Evolutionary conservation across 2,888 invertebrate species (phyloP).

Genomic region (Dexiosoma caninum): DNA sequence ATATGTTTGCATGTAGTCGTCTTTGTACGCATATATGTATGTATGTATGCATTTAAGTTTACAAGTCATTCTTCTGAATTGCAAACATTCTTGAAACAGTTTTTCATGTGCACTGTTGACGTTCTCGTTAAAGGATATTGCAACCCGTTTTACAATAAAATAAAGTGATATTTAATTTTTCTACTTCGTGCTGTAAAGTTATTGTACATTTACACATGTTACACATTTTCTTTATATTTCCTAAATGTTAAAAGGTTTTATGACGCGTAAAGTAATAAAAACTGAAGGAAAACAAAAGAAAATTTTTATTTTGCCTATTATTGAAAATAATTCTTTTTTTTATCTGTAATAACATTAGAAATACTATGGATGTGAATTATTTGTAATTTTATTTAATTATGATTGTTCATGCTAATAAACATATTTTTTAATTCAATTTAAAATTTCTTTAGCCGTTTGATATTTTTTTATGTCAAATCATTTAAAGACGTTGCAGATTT

Average conservation of each 20-base stretch:
- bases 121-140: not conserved
- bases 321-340: no score
- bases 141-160: not conserved
- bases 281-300: not conserved
- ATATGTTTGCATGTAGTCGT: no score
- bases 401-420: no score
- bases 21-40: no score
- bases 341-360: not conserved
- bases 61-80: not conserved
- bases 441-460: no score
- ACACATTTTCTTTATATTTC: not conserved
- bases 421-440: no score
- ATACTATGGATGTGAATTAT: no score
- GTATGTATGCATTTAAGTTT: not conserved
- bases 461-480: no score
- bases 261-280: slow-evolving; percentile 33
- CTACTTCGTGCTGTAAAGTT: not conserved
- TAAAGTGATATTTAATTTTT: not conserved
- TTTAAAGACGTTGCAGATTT: no score
- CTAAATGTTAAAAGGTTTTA: slow-evolving; percentile 37
- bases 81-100: not conserved
- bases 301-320: not conserved
- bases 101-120: not conserved
- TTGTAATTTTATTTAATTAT: no score
- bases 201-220: not conserved